These are phyloP conservation scores for Nephotettix cincticeps DNA, from an alignment of 1,140 invertebrate species.

Conservation along the genomic window DNA sequence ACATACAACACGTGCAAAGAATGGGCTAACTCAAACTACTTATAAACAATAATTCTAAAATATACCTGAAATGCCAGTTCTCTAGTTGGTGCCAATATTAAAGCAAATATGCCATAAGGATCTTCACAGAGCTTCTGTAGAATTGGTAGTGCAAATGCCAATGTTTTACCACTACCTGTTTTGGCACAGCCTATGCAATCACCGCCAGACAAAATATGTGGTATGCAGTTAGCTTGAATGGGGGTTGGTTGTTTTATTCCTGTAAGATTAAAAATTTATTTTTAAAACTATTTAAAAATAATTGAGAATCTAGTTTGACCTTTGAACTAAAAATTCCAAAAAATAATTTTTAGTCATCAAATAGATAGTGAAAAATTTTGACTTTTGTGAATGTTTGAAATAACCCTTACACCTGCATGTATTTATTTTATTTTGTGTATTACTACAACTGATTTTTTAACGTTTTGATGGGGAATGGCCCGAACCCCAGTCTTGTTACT, in stretches of 20 bases:
- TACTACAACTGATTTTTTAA: no score
- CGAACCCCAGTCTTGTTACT: no score
- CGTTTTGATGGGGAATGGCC: no score
- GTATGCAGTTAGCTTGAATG: conserved; percentile 83
- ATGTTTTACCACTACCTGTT: conserved; percentile 97
- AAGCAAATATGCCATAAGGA: conserved; percentile 91
- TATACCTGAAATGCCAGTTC: conserved; percentile 85
- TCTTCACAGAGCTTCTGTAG: conserved; percentile 88
- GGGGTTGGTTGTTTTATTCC: conserved; percentile 79
- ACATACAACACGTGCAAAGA: no score
- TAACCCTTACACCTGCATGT: no score
- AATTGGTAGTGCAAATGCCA: conserved; percentile 95
- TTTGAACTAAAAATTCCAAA: no score
- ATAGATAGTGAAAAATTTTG: conserved; percentile 6
- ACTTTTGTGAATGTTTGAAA: no score
- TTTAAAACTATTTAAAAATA: conserved; percentile 8
- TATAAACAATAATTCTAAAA: no score
- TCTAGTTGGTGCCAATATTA: conserved; percentile 94
- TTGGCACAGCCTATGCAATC: conserved; percentile 95
- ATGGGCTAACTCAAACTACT: no score
- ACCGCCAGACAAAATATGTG: conserved; percentile 73
- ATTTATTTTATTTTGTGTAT: no score
- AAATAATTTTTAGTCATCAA: neutral
- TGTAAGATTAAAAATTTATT: conserved; percentile 25
- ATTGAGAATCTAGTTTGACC: conserved; percentile 1